Conservation (phyloP, 2,797 vertebrate genomes). For the Anguilla obscura region DNA sequence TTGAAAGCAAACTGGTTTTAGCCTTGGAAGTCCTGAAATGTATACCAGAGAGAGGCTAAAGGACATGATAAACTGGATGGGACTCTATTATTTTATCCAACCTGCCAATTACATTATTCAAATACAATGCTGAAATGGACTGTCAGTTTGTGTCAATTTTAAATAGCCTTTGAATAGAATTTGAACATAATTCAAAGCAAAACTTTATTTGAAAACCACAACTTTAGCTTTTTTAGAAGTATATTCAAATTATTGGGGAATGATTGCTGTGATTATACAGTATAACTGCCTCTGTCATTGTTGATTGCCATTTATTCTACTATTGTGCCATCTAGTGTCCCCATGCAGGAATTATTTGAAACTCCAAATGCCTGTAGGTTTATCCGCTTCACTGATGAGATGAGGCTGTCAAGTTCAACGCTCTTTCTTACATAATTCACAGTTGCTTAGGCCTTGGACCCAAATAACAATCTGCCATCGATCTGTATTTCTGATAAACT, state of each 20-base stretch:
- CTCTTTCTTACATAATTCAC: not conserved
- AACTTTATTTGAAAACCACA: not conserved
- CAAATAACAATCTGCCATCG: not conserved
- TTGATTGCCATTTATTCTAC: conserved; percentile 18
- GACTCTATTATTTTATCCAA: not conserved
- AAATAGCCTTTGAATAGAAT: not conserved
- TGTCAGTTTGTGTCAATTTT: not conserved
- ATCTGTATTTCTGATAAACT: not conserved
- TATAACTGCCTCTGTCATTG: not conserved
- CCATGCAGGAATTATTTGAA: not conserved
- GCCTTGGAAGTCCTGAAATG: not conserved
- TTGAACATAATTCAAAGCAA: not conserved
- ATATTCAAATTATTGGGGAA: not conserved
- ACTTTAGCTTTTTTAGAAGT: not conserved
- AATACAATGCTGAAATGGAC: not conserved
- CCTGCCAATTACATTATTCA: not conserved
- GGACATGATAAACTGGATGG: not conserved
- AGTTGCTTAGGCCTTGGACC: not conserved
- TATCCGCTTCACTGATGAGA: not conserved
- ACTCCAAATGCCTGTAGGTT: not conserved
- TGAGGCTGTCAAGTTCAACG: not conserved
- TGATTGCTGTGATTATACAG: conserved; percentile 35
- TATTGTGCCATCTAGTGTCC: conserved; percentile 37
- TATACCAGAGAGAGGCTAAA: not conserved
- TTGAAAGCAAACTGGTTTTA: not conserved